phyloP scores from a whole-genome alignment of 2,113 vertebrate genomes.

The Phodopus roborovskii region DNA sequence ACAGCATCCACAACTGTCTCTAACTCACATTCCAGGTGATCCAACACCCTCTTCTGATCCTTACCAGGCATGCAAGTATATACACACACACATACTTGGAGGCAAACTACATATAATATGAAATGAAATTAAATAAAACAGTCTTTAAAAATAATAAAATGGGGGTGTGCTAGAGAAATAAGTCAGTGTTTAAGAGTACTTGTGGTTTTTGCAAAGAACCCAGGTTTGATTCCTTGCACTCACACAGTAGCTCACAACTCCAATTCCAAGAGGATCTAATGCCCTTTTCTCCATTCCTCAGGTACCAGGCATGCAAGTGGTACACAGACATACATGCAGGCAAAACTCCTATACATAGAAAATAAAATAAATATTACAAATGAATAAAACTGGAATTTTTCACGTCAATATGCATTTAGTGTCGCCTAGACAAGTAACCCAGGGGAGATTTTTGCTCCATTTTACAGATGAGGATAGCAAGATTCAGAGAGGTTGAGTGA shows the following conservation, averaged over 20 bases:
- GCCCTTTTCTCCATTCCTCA: no score
- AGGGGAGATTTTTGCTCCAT: background rate
- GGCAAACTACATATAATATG: background rate
- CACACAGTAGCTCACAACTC: background rate
- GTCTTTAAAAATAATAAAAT: background rate
- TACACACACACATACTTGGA: background rate
- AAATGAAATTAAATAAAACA: background rate
- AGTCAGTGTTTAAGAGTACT: background rate
- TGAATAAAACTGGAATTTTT: constrained; percentile 5
- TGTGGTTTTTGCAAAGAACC: background rate
- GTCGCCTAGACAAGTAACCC: background rate
- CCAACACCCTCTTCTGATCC: background rate
- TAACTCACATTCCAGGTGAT: background rate
- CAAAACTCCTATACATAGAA: background rate
- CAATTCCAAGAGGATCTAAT: background rate
- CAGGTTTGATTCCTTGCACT: background rate
- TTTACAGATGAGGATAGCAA: constrained; percentile 46
- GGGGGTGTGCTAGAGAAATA: background rate
- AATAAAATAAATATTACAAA: background rate
- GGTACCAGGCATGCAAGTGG: background rate
- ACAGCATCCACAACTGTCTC: background rate
- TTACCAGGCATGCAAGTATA: background rate
- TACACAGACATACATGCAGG: background rate
- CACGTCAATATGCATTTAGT: background rate
- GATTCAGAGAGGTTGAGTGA: background rate